phyloP scores from a whole-genome alignment of 1,140 invertebrate species.

The Dendrolimus punctatus region DNA sequence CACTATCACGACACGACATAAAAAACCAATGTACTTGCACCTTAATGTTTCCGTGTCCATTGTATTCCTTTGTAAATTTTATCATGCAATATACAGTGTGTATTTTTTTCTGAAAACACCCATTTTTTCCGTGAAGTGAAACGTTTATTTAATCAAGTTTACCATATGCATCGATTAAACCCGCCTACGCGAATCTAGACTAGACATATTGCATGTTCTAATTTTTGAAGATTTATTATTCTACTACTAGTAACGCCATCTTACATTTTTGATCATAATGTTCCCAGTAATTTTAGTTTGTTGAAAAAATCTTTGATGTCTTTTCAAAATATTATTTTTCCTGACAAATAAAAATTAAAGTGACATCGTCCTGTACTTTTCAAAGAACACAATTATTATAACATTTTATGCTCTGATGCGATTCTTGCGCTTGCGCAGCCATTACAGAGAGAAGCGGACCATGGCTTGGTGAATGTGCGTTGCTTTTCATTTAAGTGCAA shows the following conservation, averaged over 20 bases:
- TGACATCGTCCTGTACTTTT: slow-evolving; percentile 30
- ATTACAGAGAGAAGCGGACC: slow-evolving; percentile 42
- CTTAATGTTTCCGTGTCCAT: slow-evolving; percentile 18
- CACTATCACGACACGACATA: no score
- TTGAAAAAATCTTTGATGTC: no score
- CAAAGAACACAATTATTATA: slow-evolving; percentile 17
- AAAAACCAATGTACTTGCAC: no score
- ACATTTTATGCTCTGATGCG: slow-evolving; percentile 40
- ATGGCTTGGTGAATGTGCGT: slow-evolving; percentile 17
- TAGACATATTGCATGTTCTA: not conserved
- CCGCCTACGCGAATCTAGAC: no score
- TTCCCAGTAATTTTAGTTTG: not conserved
- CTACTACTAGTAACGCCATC: slow-evolving; percentile 19
- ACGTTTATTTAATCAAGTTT: not conserved
- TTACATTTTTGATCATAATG: not conserved
- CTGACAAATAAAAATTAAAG: no score
- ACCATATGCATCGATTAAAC: slow-evolving; percentile 2
- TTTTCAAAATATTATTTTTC: no score
- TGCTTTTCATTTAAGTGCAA: slow-evolving; percentile 30
- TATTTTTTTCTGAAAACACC: not conserved
- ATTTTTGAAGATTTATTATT: not conserved
- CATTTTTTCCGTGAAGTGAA: not conserved
- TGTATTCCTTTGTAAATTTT: slow-evolving; percentile 12
- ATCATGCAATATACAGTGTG: slow-evolving; percentile 10
- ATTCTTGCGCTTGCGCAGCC: slow-evolving; percentile 32